phyloP scores from a whole-genome alignment of 2,888 invertebrate species.

The Agrotis ipsilon region DNA sequence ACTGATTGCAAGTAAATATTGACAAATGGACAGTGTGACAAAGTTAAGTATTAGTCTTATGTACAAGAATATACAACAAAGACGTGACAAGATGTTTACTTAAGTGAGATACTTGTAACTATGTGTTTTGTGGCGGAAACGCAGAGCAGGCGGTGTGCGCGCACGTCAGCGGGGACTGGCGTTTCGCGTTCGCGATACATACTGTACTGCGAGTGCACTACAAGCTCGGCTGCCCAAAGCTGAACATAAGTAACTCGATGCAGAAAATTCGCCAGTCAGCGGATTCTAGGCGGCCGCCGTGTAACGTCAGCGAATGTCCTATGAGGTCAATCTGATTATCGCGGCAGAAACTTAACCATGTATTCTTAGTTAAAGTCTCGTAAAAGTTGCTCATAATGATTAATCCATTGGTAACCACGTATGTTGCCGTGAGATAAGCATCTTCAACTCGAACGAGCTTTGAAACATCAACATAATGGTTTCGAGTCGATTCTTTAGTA shows the following conservation, averaged over 20 bases:
- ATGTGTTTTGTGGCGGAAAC: slow-evolving; percentile 72
- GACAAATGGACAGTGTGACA: slow-evolving; percentile 68
- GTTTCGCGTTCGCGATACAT: slow-evolving; percentile 71
- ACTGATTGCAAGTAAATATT: slow-evolving; percentile 78
- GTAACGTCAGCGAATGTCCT: slow-evolving; percentile 64
- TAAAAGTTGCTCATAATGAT: not conserved
- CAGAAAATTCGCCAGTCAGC: slow-evolving; percentile 85
- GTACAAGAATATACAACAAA: slow-evolving; percentile 65
- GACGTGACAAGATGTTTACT: slow-evolving; percentile 77
- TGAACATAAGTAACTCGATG: slow-evolving; percentile 76
- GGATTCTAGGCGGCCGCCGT: slow-evolving; percentile 74
- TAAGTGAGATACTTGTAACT: slow-evolving; percentile 68
- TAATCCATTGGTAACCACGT: no score
- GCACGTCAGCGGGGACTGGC: slow-evolving; percentile 81
- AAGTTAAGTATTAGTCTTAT: slow-evolving; percentile 68
- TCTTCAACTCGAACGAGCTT: slow-evolving; percentile 5
- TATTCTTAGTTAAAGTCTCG: not conserved
- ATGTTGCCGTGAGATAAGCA: not conserved
- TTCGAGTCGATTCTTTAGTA: not conserved
- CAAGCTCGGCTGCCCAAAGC: slow-evolving; percentile 78
- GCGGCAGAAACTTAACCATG: slow-evolving; percentile 26
- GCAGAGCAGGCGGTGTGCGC: slow-evolving; percentile 79
- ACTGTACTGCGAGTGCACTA: slow-evolving; percentile 76
- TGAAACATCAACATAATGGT: not conserved
- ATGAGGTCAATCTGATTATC: slow-evolving; percentile 73